A percentile compares a stretch with the other conserved stretches of the same genome.
Evolutionary conservation across 2,113 vertebrate genomes (phyloP).

Genomic region (Thamnophis sirtalis): DNA sequence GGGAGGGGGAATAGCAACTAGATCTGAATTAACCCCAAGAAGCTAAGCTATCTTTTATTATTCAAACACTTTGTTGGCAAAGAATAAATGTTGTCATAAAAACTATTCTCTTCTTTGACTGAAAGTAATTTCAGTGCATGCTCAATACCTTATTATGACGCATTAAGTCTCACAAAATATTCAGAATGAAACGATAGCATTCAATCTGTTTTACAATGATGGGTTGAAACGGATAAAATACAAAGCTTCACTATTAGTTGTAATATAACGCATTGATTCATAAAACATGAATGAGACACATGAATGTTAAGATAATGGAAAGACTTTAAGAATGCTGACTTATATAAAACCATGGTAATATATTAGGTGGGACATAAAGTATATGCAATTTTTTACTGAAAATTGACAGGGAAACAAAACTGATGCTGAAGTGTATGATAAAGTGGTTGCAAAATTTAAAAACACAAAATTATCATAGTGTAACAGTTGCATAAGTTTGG

Average conservation of each 20-base stretch:
- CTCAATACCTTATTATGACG: background rate
- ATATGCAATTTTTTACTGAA: background rate
- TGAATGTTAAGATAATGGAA: background rate
- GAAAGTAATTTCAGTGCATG: constrained; percentile 17
- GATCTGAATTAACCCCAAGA: constrained; percentile 10
- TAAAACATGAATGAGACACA: background rate
- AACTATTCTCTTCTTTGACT: constrained; percentile 7
- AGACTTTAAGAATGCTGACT: background rate
- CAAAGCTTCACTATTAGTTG: background rate
- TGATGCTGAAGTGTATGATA: background rate
- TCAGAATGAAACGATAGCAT: background rate
- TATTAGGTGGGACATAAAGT: background rate
- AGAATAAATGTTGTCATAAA: background rate
- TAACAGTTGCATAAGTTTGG: background rate
- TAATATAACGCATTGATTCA: background rate
- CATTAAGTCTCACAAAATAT: constrained; percentile 2
- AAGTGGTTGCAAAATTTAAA: background rate
- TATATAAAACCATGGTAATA: background rate
- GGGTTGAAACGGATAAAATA: background rate
- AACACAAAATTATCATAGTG: background rate
- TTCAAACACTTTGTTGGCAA: constrained; percentile 11
- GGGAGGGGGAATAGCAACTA: background rate
- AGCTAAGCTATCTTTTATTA: background rate
- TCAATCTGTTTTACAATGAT: background rate
- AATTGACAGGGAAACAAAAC: background rate